Evolutionary conservation across 2,797 vertebrate species (phyloP).

Genomic region (Neopelma chrysocephalum): DNA sequence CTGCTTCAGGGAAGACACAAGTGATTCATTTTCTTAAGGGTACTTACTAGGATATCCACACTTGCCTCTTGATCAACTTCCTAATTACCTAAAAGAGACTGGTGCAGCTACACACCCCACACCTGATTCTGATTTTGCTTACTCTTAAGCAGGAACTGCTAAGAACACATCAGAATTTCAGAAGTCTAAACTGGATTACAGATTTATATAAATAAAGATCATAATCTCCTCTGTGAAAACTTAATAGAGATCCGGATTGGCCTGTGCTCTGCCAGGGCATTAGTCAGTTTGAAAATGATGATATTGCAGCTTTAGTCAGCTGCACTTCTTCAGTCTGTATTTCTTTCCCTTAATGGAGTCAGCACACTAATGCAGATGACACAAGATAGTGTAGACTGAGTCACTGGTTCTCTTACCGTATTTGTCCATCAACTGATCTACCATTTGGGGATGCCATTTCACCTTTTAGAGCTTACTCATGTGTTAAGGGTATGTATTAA

Average conservation of each 20-base stretch:
- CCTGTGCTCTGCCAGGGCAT: background rate
- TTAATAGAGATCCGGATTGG: background rate
- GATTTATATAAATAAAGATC: conserved; percentile 21
- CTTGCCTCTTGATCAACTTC: background rate
- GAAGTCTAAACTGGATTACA: background rate
- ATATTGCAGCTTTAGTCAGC: background rate
- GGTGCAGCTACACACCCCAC: background rate
- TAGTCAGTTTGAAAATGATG: background rate
- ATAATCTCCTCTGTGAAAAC: background rate
- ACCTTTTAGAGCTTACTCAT: background rate
- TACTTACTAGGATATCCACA: background rate
- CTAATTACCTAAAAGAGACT: background rate
- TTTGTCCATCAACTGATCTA: background rate
- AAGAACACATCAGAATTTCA: background rate
- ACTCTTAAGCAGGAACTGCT: background rate
- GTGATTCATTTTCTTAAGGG: background rate
- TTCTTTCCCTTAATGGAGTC: background rate
- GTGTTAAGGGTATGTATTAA: background rate
- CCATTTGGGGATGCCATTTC: background rate
- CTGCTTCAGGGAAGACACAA: background rate
- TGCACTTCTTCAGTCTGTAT: background rate
- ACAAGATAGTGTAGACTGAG: background rate
- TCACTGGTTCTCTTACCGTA: background rate
- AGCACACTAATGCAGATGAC: background rate
- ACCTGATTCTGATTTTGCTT: background rate